Conservation (phyloP, 2,797 vertebrate genomes). For the Myotis myotis region DNA sequence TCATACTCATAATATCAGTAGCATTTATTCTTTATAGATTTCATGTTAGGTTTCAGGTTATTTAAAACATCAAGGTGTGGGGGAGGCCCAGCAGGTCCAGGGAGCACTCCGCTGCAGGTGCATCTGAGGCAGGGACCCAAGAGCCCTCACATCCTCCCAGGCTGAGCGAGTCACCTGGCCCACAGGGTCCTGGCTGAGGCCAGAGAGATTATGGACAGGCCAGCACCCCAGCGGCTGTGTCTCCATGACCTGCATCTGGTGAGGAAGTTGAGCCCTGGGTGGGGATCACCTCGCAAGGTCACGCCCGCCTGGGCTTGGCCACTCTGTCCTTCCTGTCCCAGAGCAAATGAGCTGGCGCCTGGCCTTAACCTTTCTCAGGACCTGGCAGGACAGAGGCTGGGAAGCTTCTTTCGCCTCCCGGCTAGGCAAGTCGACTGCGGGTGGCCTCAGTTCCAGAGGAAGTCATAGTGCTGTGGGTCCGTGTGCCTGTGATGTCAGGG, state of each 20-base stretch:
- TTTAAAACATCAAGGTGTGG: background rate
- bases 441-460: background rate
- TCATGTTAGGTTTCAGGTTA: background rate
- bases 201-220: background rate
- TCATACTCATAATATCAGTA: background rate
- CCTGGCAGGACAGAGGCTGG: background rate
- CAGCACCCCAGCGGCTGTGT: background rate
- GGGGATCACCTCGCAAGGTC: background rate
- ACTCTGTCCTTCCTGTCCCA: accelerated
- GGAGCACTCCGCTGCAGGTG: background rate
- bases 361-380: background rate
- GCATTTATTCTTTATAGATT: background rate
- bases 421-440: background rate
- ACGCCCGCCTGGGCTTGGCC: background rate
- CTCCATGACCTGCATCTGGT: background rate
- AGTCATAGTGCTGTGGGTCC: background rate
- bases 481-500: slow-evolving; percentile 57
- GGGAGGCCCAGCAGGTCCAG: background rate
- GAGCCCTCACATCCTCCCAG: background rate
- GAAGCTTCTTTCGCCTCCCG: background rate
- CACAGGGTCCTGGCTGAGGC: background rate
- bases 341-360: slow-evolving; percentile 47
- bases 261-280: background rate
- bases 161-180: background rate
- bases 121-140: background rate